Conservation (phyloP, 2,888 invertebrate species). For the Scelioninae gen. 1 region DNA sequence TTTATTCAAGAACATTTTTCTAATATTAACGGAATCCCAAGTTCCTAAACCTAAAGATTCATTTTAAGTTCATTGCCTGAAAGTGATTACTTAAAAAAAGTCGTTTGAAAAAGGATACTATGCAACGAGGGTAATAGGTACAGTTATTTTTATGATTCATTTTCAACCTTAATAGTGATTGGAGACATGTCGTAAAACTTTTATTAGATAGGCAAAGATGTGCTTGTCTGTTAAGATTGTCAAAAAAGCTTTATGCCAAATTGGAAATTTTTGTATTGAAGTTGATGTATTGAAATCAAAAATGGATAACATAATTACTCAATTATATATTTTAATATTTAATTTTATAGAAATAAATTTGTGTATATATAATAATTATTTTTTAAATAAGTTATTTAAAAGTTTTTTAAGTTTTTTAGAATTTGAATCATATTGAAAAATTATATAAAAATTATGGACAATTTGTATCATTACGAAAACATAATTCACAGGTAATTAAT, state of each 20-base stretch:
- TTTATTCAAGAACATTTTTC: constrained; percentile 25
- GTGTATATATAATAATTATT: too few relatives aligned
- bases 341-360: too few relatives aligned
- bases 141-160: constrained; percentile 10
- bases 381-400: too few relatives aligned
- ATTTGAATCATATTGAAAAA: too few relatives aligned
- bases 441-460: too few relatives aligned
- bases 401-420: too few relatives aligned
- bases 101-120: background rate
- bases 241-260: background rate
- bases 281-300: too few relatives aligned
- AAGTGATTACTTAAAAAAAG: background rate
- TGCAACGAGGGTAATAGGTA: constrained; percentile 5
- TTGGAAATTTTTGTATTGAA: background rate
- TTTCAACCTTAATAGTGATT: constrained; percentile 16
- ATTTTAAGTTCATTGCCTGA: background rate
- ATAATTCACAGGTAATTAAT: too few relatives aligned
- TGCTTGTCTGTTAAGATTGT: background rate
- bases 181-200: constrained; percentile 7
- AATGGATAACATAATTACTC: too few relatives aligned
- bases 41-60: constrained; percentile 1
- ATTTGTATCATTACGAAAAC: too few relatives aligned
- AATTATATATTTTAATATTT: too few relatives aligned
- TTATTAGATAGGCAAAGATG: constrained; percentile 5
- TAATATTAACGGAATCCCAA: constrained; percentile 1